These are phyloP conservation scores for Odontesthes bonariensis DNA, from an alignment of 2,113 vertebrate species.

Conservation along the genomic window DNA sequence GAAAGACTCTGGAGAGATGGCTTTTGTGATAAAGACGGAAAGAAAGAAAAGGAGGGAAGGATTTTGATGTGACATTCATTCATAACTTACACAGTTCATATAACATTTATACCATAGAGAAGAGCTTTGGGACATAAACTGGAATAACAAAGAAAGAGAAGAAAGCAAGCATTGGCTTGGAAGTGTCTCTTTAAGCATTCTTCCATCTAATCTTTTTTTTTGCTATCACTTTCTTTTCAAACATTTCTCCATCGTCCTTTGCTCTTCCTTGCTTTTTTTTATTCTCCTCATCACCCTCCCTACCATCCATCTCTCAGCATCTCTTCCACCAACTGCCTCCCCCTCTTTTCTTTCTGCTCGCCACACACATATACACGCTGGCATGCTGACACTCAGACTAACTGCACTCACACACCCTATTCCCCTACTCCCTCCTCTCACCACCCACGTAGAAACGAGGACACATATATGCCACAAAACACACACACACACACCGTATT, in stretches of 20 bases:
- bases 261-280: slow-evolving; percentile 26
- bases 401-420: slow-evolving; percentile 74
- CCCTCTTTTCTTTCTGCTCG: slow-evolving; percentile 55
- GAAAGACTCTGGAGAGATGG: slow-evolving; percentile 19
- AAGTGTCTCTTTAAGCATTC: slow-evolving; percentile 10
- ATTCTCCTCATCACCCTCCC: slow-evolving; percentile 51
- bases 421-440: slow-evolving; percentile 68
- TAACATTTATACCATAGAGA: slow-evolving; percentile 46
- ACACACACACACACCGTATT: slow-evolving; percentile 59
- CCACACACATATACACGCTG: slow-evolving; percentile 53
- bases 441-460: slow-evolving; percentile 75
- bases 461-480: slow-evolving; percentile 72
- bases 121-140: slow-evolving; percentile 32
- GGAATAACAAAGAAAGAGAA: slow-evolving; percentile 30
- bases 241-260: slow-evolving; percentile 13
- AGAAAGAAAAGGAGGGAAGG: slow-evolving; percentile 2
- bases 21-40: slow-evolving; percentile 17
- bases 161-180: not conserved
- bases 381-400: slow-evolving; percentile 74
- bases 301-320: slow-evolving; percentile 57
- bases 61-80: slow-evolving; percentile 54
- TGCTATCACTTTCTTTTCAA: slow-evolving; percentile 27
- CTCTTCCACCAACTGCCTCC: slow-evolving; percentile 42
- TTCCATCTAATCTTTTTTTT: slow-evolving; percentile 33
- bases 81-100: slow-evolving; percentile 32